phyloP scores from a whole-genome alignment of 2,888 invertebrate genomes.

The Siphlonurus alternatus region DNA sequence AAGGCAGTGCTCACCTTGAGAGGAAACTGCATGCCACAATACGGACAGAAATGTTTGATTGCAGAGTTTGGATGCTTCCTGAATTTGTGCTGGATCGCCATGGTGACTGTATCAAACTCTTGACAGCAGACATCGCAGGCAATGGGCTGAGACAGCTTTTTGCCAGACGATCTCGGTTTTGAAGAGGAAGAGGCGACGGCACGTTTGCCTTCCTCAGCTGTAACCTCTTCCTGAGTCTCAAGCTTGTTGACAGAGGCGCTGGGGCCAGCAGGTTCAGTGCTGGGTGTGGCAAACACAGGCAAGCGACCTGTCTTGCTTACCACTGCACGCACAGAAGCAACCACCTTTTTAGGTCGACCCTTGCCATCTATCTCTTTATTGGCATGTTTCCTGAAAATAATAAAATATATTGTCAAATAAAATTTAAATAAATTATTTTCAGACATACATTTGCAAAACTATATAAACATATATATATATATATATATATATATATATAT shows the following conservation, averaged over 20 bases:
- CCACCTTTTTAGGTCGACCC: constrained; percentile 15
- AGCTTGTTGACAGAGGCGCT: background rate
- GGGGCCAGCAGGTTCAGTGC: constrained; percentile 6
- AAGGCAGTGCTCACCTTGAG: constrained; percentile 36
- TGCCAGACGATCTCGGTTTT: background rate
- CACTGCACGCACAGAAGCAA: background rate
- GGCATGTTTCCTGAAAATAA: constrained; percentile 37
- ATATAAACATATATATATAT: too few relatives aligned
- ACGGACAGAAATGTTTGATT: constrained; percentile 44
- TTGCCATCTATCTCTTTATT: constrained; percentile 38
- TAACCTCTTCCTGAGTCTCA: constrained; percentile 19
- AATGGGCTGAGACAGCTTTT: constrained; percentile 13
- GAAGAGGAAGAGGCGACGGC: background rate
- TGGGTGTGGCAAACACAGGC: constrained; percentile 12
- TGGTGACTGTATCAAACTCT: constrained; percentile 18
- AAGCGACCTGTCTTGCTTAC: background rate
- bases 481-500: too few relatives aligned
- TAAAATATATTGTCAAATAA: constrained; percentile 6
- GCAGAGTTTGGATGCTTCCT: constrained; percentile 43
- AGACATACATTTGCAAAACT: constrained; percentile 2
- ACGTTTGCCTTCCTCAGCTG: background rate
- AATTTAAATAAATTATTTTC: constrained; percentile 3
- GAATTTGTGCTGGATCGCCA: constrained; percentile 49
- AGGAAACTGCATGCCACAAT: constrained; percentile 51
- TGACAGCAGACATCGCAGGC: constrained; percentile 42